Evolutionary conservation across 2,888 invertebrate species (phyloP).

Genomic region (Sericinus montela): DNA sequence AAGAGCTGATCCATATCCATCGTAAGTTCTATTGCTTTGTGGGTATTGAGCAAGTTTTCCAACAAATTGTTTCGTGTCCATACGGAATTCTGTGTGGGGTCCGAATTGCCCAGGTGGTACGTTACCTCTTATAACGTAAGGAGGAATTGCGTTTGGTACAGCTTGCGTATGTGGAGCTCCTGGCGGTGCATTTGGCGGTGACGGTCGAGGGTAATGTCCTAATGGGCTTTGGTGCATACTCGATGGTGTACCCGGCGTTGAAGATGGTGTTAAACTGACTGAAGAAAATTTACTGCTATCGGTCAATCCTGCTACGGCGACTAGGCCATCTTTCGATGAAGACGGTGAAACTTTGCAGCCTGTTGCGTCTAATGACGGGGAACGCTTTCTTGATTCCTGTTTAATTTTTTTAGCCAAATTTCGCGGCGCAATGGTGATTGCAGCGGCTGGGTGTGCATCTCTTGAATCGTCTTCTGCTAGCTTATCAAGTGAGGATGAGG

Average conservation of each 20-base stretch:
- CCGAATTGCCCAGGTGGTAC: conserved; percentile 70
- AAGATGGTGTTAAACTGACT: conserved; percentile 81
- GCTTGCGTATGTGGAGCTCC: conserved; percentile 80
- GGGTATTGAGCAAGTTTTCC: conserved; percentile 67
- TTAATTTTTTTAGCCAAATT: conserved; percentile 73
- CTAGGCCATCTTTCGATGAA: conserved; percentile 74
- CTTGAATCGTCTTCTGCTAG: conserved; percentile 87
- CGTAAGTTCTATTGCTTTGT: conserved; percentile 64
- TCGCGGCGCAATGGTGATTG: conserved; percentile 75
- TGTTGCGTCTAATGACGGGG: conserved; percentile 72
- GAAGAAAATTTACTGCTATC: conserved; percentile 81
- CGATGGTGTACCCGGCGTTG: conserved; percentile 81
- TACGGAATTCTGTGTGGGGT: conserved; percentile 74
- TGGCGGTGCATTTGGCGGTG: conserved; percentile 83
- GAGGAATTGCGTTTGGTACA: conserved; percentile 79
- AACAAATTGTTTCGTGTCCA: conserved; percentile 67
- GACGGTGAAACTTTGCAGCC: conserved; percentile 75
- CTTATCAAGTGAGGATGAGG: conserved; percentile 84
- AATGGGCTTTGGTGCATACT: conserved; percentile 82
- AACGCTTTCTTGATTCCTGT: conserved; percentile 78
- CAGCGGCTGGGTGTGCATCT: conserved; percentile 82
- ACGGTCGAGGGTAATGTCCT: conserved; percentile 83
- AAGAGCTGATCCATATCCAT: conserved; percentile 50
- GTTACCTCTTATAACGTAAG: conserved; percentile 77
- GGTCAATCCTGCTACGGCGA: conserved; percentile 59